Evolutionary conservation across 2,888 invertebrate genomes (phyloP).

Genomic region (Andrena camellia): DNA sequence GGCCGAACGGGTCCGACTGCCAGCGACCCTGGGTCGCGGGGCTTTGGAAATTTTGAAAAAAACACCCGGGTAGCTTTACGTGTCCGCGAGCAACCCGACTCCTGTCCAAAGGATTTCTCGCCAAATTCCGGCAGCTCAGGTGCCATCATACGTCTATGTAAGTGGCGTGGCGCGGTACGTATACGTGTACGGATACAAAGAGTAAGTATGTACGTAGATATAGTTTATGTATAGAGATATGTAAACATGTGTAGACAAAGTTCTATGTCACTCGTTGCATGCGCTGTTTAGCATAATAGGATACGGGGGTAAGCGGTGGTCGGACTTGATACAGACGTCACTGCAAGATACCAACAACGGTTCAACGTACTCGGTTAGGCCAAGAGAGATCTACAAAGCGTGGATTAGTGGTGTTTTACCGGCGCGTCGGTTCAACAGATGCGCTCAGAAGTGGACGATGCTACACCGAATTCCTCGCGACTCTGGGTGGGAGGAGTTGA

Average conservation of each 20-base stretch:
- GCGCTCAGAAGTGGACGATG: background rate
- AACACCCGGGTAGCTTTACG: no score
- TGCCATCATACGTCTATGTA: no score
- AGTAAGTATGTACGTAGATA: conserved; percentile 55
- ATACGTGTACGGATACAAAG: background rate
- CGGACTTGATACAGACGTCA: conserved; percentile 54
- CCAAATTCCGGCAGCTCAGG: no score
- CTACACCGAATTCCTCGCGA: no score
- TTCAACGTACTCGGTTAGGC: conserved; percentile 58
- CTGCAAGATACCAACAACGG: conserved; percentile 64
- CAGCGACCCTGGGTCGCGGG: background rate
- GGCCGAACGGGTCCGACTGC: conserved; percentile 12
- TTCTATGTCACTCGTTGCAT: conserved; percentile 77
- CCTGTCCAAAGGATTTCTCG: no score
- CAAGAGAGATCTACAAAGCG: conserved; percentile 68
- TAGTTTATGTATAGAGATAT: conserved; percentile 52
- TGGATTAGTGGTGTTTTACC: conserved; percentile 50
- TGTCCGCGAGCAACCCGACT: no score
- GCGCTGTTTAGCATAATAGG: conserved; percentile 75
- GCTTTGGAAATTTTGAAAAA: background rate
- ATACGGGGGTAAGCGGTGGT: conserved; percentile 67
- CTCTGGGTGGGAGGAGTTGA: no score
- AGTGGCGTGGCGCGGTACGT: no score
- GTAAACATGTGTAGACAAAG: conserved; percentile 68
- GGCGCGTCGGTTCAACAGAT: conserved; percentile 21